phyloP scores from a whole-genome alignment of 2,113 vertebrate genomes.

The Myotis yumanensis region DNA sequence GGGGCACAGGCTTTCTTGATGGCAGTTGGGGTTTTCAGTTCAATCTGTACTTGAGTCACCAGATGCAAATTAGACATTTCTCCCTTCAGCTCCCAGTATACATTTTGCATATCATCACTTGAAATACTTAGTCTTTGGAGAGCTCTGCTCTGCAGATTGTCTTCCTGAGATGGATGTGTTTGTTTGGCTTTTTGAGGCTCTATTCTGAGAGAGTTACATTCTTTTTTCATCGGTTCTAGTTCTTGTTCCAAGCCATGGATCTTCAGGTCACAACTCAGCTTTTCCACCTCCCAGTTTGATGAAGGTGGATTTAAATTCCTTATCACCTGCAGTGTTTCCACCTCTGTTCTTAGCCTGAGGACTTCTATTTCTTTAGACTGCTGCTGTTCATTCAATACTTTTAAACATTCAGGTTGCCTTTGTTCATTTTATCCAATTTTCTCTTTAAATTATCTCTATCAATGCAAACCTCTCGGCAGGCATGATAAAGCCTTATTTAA shows the following conservation, averaged over 20 bases:
- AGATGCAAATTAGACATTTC: too few species aligned
- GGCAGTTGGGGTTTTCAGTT: too few species aligned
- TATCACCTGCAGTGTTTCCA: too few species aligned
- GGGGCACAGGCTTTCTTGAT: too few species aligned
- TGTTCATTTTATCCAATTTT: constrained; percentile 92
- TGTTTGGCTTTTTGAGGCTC: too few species aligned
- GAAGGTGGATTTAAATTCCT: constrained; percentile 70
- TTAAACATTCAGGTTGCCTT: constrained; percentile 91
- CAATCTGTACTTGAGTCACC: too few species aligned
- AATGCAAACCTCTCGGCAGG: constrained; percentile 95
- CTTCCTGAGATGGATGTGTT: too few species aligned
- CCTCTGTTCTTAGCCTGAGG: too few species aligned
- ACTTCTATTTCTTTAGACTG: constrained; percentile 89
- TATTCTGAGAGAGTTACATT: constrained; percentile 87
- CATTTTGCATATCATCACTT: too few species aligned
- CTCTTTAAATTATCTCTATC: constrained; percentile 92
- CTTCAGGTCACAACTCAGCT: constrained; percentile 88
- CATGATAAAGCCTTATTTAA: constrained; percentile 97
- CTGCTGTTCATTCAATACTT: constrained; percentile 93
- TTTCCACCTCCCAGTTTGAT: constrained; percentile 92
- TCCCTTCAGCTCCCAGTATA: too few species aligned
- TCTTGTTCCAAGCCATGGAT: constrained; percentile 91
- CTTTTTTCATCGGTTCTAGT: constrained; percentile 88
- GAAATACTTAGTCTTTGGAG: too few species aligned
- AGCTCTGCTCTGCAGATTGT: too few species aligned